Evolutionary conservation across 2,888 invertebrate genomes (phyloP), one percentile per base, ranked within the genome.

Genomic region (Leptopterna dolabrata): DNA sequence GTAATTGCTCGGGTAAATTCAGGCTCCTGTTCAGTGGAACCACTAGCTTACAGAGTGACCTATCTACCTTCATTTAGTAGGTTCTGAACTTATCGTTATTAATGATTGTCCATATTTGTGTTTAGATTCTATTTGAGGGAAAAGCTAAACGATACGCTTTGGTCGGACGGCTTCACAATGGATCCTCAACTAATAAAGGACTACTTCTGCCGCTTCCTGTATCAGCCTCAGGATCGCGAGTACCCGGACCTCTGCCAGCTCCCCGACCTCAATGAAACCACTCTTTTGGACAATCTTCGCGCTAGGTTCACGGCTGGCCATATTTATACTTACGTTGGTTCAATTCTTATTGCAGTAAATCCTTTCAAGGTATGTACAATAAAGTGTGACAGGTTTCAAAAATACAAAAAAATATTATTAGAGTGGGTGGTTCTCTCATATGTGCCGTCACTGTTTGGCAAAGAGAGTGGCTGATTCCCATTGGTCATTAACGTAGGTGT

Each of bases 311-410:
- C 95, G 87, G 96, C 96, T 90, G 97, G 97, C 78, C 97, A 98
- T 92, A 98, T 98, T 91, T 98, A 98, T 92, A 98, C 98, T 13
- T 98, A 98, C 91, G 98, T 98, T 90, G 98, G 98, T 85, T 97
- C 97, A 86, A 98, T 99, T 91, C 93, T 99, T 88, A 98, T 99
- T 91, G 98, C 98, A 83, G 95, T 98, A 89, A 98, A 98, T 92
- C 96, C 96, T 14, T 98, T 98, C 92, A 96, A 96, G 90, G 91
- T 91, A 89, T 24, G 51, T 55, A 24, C n/a, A n/a, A 6, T 19
- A 51, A 16, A n/a, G 14, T n/a, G 16, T n/a, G n/a, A 51, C 1
- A 36, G 36, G 4, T n/a, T n/a, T n/a, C n/a, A n/a, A n/a, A n/a
- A n/a, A n/a, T n/a, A n/a, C n/a, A n/a, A n/a, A n/a, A n/a, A n/a